Evolutionary conservation across 2,113 vertebrate genomes (phyloP).

Genomic region (Xiphophorus maculatus): DNA sequence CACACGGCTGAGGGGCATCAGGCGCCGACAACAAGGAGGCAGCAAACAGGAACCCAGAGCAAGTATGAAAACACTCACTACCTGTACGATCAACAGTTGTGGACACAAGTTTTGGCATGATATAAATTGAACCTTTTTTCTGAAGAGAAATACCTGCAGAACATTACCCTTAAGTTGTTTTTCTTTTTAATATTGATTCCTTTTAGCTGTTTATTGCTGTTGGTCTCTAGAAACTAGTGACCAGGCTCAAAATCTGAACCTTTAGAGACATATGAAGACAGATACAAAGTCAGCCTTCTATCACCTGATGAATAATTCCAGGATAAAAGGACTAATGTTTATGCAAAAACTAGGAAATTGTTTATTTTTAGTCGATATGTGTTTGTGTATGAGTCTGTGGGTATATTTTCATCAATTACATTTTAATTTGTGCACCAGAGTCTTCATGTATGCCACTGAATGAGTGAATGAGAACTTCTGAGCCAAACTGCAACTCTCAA

Average conservation of each 20-base stretch:
- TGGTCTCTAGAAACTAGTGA: no score
- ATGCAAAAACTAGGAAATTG: no score
- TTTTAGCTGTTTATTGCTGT: neutral
- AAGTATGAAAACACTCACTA: no score
- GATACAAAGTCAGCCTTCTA: no score
- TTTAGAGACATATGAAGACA: no score
- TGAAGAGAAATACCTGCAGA: neutral
- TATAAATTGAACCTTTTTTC: no score
- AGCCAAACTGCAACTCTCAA: neutral
- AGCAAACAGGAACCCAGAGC: conserved; percentile 12
- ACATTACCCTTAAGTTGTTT: no score
- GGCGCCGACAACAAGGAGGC: conserved; percentile 10
- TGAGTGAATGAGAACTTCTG: neutral
- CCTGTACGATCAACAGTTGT: no score
- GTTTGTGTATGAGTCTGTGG: neutral
- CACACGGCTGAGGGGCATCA: conserved; percentile 20
- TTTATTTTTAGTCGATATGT: neutral
- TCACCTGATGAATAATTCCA: no score
- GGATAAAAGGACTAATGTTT: no score
- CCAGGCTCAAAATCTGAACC: no score
- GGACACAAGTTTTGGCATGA: no score
- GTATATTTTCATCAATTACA: neutral
- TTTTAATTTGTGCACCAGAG: neutral
- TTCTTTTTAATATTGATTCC: neutral
- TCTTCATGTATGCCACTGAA: neutral